Percentiles rank a stretch among this genome's conserved stretches.
Evolutionary conservation across 1,140 invertebrate genomes (phyloP).

Genomic region (Leptinotarsa defecta): DNA sequence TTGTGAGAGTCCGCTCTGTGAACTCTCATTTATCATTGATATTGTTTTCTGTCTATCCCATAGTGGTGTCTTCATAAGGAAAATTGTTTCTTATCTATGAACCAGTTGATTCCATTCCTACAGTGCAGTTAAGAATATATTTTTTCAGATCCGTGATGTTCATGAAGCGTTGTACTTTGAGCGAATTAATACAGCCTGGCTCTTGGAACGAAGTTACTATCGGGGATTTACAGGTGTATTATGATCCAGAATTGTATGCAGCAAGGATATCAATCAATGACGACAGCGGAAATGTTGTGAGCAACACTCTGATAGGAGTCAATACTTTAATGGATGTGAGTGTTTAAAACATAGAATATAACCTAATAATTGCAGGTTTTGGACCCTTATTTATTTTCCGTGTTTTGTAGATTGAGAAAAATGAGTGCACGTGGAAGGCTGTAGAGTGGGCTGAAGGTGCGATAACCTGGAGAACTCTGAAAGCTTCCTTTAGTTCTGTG

Average conservation of each 20-base stretch:
- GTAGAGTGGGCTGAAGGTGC: conserved; percentile 45
- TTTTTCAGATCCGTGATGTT: conserved; percentile 43
- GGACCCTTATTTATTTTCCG: background rate
- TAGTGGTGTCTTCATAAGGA: no score
- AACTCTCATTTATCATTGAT: no score
- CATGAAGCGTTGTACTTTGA: conserved; percentile 43
- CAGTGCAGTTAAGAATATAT: background rate
- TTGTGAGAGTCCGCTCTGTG: no score
- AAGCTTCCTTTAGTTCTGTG: conserved; percentile 44
- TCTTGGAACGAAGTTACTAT: conserved; percentile 42
- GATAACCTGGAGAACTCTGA: conserved; percentile 41
- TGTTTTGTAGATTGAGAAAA: conserved; percentile 42
- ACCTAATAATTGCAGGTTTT: no score
- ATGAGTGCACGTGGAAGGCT: conserved; percentile 49
- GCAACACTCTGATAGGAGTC: conserved; percentile 49
- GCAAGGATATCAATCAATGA: conserved; percentile 44
- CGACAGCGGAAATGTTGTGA: conserved; percentile 39
- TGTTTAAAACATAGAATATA: background rate
- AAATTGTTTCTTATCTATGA: no score
- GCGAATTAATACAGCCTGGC: conserved; percentile 35
- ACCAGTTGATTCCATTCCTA: no score
- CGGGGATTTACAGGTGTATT: conserved; percentile 49
- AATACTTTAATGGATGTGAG: conserved; percentile 51
- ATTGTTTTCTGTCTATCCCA: no score
- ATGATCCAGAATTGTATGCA: conserved; percentile 48